These are phyloP conservation scores for Amphiprion clarkii DNA, from an alignment of 2,797 vertebrate species.

Conservation along the genomic window DNA sequence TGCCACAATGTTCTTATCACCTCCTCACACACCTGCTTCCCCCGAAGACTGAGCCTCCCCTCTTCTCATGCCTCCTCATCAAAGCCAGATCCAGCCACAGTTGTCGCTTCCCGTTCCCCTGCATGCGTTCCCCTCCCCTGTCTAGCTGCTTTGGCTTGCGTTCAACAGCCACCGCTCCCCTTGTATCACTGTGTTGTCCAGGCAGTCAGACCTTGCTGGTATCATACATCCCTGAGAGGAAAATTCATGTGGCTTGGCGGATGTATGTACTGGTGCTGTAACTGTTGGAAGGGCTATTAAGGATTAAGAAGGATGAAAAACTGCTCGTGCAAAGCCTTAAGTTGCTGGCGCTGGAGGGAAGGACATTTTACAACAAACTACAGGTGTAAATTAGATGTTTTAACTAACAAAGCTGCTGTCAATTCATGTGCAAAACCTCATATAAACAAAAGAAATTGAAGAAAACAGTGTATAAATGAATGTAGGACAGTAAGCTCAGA, in stretches of 20 bases:
- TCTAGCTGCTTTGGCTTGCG: slow-evolving; percentile 68
- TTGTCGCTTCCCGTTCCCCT: slow-evolving; percentile 64
- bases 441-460: background rate
- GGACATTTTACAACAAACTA: slow-evolving; percentile 18
- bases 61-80: slow-evolving; percentile 85
- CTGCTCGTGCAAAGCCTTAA: slow-evolving; percentile 51
- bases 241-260: slow-evolving; percentile 50
- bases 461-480: slow-evolving; percentile 5
- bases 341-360: slow-evolving; percentile 27
- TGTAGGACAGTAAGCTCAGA: background rate
- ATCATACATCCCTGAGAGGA: slow-evolving; percentile 62
- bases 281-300: slow-evolving; percentile 64
- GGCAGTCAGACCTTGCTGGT: slow-evolving; percentile 63
- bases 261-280: slow-evolving; percentile 55
- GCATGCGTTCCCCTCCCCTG: slow-evolving; percentile 41
- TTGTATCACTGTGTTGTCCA: slow-evolving; percentile 61
- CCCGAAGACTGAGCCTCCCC: slow-evolving; percentile 77
- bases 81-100: slow-evolving; percentile 79
- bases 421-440: background rate
- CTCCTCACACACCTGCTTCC: slow-evolving; percentile 87
- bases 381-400: slow-evolving; percentile 30
- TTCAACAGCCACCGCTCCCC: slow-evolving; percentile 66
- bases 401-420: background rate
- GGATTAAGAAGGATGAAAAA: slow-evolving; percentile 64
- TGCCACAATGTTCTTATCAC: slow-evolving; percentile 80